A percentile compares a stretch with the other conserved stretches of the same genome.
Evolutionary conservation across 1,140 invertebrate species (phyloP).

Genomic region (Hirudo medicinalis): DNA sequence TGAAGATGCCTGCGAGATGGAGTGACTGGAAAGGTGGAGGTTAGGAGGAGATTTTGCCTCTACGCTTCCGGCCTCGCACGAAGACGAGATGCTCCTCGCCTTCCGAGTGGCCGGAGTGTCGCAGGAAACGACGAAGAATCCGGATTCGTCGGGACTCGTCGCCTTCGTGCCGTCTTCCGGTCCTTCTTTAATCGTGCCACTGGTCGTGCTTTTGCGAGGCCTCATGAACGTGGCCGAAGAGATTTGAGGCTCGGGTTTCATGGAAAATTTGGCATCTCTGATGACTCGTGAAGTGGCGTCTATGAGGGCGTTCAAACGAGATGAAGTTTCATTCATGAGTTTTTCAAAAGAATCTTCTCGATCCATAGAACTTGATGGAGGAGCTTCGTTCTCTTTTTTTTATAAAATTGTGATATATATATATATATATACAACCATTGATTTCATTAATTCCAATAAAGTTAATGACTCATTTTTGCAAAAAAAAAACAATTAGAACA

Average conservation of each 20-base stretch:
- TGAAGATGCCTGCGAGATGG: too few relatives aligned
- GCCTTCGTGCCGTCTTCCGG: background rate
- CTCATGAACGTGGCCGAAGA: background rate
- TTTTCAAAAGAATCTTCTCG: constrained; percentile 10
- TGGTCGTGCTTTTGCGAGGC: background rate
- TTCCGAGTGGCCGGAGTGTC: constrained; percentile 2
- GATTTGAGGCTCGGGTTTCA: background rate
- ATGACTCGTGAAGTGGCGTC: background rate
- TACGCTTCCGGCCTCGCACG: background rate
- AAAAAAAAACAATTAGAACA: too few relatives aligned
- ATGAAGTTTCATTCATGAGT: constrained; percentile 7
- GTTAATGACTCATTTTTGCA: too few relatives aligned
- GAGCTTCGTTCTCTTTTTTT: too few relatives aligned
- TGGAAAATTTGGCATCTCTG: background rate
- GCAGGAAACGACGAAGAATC: constrained; percentile 1
- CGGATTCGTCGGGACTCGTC: background rate
- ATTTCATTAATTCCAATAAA: too few relatives aligned
- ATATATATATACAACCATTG: too few relatives aligned
- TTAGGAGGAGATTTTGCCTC: too few relatives aligned
- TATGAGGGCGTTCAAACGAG: constrained; percentile 8
- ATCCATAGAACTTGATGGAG: background rate
- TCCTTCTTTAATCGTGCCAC: background rate
- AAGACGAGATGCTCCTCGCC: background rate
- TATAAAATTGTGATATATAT: too few relatives aligned
- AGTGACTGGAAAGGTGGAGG: too few relatives aligned